Base-by-base conservation (phyloP, 37 sponge, comb jelly and placozoan genomes). In the Petrosia ficiformis region DNA sequence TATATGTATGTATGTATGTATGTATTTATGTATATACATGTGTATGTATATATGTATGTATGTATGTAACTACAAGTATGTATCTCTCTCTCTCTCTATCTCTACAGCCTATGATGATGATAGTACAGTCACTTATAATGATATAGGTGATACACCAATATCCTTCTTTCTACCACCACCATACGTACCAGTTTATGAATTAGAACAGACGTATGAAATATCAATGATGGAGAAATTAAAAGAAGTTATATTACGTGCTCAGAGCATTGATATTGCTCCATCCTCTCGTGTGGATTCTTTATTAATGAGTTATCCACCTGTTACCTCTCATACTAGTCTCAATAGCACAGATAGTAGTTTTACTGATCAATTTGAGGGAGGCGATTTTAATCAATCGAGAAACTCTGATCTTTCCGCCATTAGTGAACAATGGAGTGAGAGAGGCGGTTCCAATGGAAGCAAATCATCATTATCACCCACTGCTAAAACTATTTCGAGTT, bases 121-220 rank as follows among this genome's bases (percentile, higher is more conserved):
- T 78, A 84, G 84, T 84, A 78, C 84, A 22, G 61, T 84, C 38
- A 84, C 77, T 57, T 84, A 72, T 38, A 74, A 66, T 24, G 52
- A 75, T 70, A n/a, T 37, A 3, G 80, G 67, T n/a, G n/a, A n/a
- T n/a, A n/a, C n/a, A n/a, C 40, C 42, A 10, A 6, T 4, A 42
- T 73, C 68, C 52, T 86, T 74, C 70, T 31, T 60, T 22, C 70
- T 86, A 43, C 86, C 86, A 0, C 42, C 44, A 1, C 80, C 86
- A 8, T 39, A 54, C 39, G 59, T 79, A 30, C 80, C 61, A 43
- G 31, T 68, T 29, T 69, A 74, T 59, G 10, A 80, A 24, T 74
- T 86, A 11, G 59, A 66, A 25, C 56, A 61, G 52, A 57, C 41
- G 28, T 57, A 86, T 44, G 73, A 68, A 25, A 58, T 75, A 0